Base-by-base conservation (phyloP, 1,140 invertebrate species). In the Plectus sambesii region DNA sequence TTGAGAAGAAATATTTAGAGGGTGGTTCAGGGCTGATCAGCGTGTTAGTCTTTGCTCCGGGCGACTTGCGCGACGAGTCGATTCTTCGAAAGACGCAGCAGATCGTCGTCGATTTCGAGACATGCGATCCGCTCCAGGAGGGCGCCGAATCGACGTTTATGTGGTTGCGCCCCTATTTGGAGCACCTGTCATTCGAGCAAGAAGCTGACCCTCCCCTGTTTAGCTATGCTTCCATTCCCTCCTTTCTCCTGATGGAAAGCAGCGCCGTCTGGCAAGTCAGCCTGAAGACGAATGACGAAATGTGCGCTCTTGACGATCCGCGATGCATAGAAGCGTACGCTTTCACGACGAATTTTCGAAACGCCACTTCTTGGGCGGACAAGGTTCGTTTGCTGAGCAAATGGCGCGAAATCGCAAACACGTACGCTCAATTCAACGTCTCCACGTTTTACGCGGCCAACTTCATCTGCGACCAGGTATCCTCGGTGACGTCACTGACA, bases 301-400 rank as follows among this genome's bases (percentile, higher is more conserved):
- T 44, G 8, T 56, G 56, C 29, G 42, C 19, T n/a, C 9, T 24
- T 8, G 39, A 46, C 27, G 23, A 29, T 9, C 55, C 55, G 1
- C 27, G 29, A 42, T 57, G 53, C 23, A 5, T 58, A 2, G n/a
- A 47, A 12, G 33, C 33, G 9, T 51, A 51, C 42, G 12, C 58
- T 17, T 58, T 56, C 30, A 47, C 53, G 26, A 57, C 56, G 56
- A 50, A 33, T 58, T 58, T 42, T 52, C 56, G 5, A 46, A 26
- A 8, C 27, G 51, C 20, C 51, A 51, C 15, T 46, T 35, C 30
- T 56, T 45, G 24, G 47, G 45, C 25, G 55, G 56, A 15, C 50
- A 55, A 42, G 54, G 51, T 27, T 53, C 55, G 9, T 9, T 56
- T 3, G 42, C 56, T 17, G 33, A n/a, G 19, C n/a, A 49, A 55